A percentile compares a stretch with the other conserved stretches of the same genome.
These are phyloP conservation scores for Meta bourneti DNA, from an alignment of 2,888 invertebrate species.

Conservation along the genomic window DNA sequence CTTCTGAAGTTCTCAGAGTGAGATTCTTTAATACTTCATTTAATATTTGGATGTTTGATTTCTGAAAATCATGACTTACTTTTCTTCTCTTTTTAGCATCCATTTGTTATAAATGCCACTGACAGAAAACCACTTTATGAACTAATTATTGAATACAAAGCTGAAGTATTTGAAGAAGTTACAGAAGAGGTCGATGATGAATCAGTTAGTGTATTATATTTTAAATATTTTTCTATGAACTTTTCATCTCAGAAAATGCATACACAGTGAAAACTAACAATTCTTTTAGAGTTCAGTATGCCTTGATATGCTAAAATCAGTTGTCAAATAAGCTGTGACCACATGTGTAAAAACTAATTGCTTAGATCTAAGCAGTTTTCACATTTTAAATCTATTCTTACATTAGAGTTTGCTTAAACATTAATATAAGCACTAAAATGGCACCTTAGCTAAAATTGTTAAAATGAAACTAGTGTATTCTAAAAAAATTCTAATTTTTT, in stretches of 20 bases:
- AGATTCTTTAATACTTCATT: constrained; percentile 51
- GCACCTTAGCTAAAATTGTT: too few species aligned
- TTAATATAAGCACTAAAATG: too few species aligned
- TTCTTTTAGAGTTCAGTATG: not conserved
- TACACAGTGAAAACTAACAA: not conserved
- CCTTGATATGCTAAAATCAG: not conserved
- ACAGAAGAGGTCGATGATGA: constrained; percentile 84
- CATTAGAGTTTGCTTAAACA: not conserved
- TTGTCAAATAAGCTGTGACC: too few species aligned
- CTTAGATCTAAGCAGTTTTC: too few species aligned
- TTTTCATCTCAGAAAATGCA: not conserved
- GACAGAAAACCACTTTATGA: constrained; percentile 93
- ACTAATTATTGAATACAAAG: constrained; percentile 95
- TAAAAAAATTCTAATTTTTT: too few species aligned
- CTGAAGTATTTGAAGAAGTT: constrained; percentile 89
- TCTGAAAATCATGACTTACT: not conserved
- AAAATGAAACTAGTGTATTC: too few species aligned
- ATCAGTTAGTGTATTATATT: constrained; percentile 47
- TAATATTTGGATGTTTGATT: not conserved
- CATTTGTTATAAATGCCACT: constrained; percentile 88
- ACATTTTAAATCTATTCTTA: not conserved
- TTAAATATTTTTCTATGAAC: not conserved
- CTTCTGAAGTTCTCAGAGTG: constrained; percentile 89
- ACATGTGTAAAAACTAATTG: too few species aligned
- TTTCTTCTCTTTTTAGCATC: constrained; percentile 84